Evolutionary conservation across 2,888 invertebrate genomes (phyloP), one percentile per base, ranked within the genome.

Genomic region (Polyploca ridens): DNA sequence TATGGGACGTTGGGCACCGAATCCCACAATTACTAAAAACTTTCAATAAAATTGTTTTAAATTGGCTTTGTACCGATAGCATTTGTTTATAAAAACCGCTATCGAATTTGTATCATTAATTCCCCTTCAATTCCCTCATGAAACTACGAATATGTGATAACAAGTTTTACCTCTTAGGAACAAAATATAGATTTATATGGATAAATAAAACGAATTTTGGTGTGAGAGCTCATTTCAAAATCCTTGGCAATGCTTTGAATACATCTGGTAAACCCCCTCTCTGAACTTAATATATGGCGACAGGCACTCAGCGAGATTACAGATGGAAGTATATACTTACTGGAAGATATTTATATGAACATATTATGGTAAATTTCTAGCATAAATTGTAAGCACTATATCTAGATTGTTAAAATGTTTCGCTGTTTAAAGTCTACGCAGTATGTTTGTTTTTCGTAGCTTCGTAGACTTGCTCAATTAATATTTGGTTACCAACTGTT

Each of bases 271-370:
- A 86, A 79, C 82, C 85, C 77, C 81, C 79, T 78, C 82, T 82
- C 79, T 83, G 85, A 88, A 87, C 84, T 83, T 86, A 90, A 92
- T 90, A 89, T 90, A 92, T 88, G 86, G 89, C 85, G 90, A 89
- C 90, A 88, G 86, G 86, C 91, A 93, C 92, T 93, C 90, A 83
- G 83, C 84, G 72, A 86, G 88, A 93, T 93, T 92, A 90, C 86
- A 83, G 77, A 78, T 75, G 79, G 35, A 61, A 61, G 61, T 61
- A 61, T 41, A 41, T 41, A 58, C 35, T 78, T 76, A 71, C 71
- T 72, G 74, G 71, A 67, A 59, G 69, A 64, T 67, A 64, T 64
- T 66, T 66, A 65, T 54, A 64, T 59, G 44, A 62, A 16, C 58
- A 58, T 62, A 63, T 49, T 59, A 61, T 33, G 33, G 19, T 64